Percentiles rank a stretch among this genome's conserved stretches.
Evolutionary conservation across 2,888 invertebrate genomes (phyloP).

Genomic region (Zaprionus lineosus): DNA sequence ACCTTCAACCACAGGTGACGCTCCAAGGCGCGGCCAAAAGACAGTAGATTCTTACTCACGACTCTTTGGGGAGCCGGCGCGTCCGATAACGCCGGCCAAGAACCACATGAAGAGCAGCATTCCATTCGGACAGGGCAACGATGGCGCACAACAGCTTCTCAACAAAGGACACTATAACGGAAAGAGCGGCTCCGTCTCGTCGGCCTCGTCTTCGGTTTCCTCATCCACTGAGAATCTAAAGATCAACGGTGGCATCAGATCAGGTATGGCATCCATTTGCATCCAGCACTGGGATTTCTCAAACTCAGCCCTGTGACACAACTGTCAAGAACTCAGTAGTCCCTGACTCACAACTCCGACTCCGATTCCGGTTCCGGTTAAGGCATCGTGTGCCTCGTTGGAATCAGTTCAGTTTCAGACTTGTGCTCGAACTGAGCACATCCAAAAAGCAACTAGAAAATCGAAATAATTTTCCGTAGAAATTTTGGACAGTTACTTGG

Average conservation of each 20-base stretch:
- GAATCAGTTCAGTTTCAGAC: conserved; percentile 8
- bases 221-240: conserved; percentile 81
- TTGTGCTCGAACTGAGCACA: conserved; percentile 10
- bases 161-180: conserved; percentile 79
- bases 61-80: conserved; percentile 84
- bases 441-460: neutral
- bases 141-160: conserved; percentile 74
- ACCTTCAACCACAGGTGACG: conserved; percentile 73
- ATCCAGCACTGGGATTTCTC: too few relatives aligned
- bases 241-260: conserved; percentile 80
- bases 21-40: conserved; percentile 81
- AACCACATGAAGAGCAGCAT: conserved; percentile 85
- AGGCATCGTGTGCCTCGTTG: too few relatives aligned
- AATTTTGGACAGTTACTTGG: conserved; percentile 18
- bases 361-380: neutral
- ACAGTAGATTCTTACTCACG: conserved; percentile 84
- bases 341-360: neutral
- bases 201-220: conserved; percentile 81
- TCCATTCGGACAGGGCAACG: conserved; percentile 83
- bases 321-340: conserved; percentile 4
- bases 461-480: conserved; percentile 60
- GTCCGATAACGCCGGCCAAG: conserved; percentile 84
- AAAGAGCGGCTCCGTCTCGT: conserved; percentile 80
- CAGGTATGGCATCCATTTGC: conserved; percentile 79
- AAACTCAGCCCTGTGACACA: too few relatives aligned